Base-by-base conservation (phyloP, 1,140 invertebrate species). In the Brachionus manjavacas region DNA sequence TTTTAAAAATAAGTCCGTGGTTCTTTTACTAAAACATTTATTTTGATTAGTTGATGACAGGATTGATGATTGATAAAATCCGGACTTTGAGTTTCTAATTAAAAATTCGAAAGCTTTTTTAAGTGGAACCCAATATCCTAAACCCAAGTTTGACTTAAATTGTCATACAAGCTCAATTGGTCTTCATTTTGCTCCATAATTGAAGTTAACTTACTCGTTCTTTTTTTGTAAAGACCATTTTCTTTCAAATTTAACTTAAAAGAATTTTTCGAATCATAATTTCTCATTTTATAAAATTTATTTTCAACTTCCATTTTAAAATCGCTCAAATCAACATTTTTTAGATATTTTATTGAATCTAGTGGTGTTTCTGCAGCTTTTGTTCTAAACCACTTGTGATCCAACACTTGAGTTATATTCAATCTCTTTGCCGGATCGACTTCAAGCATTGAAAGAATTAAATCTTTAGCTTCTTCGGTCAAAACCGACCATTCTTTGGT, bases 401-500 rank as follows among this genome's bases (percentile, higher is more conserved):
- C 9, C 31, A 79, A 25, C 7, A 79, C 16, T 46, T 79, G 74
- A 49, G 7, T 25, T 8, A 79, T 79, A 8, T n/a, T 79, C 14
- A 79, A 31, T 52, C 74, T 49, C 14, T 35, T 49, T 1, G 14
- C 23, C 9, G 78, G 78, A n/a, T 64, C 25, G 4, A 66, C 60
- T 43, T 16, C 23, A 1, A 81, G 8, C 78, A 81, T 81, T 4
- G 85, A 86, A 70, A 85, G 85, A 2, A 89, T 86, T 52, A 88
- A 80, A 78, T 87, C 86, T 78, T 88, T 88, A 16, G 88, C 88
- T 14, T 85, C 76, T n/a, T 86, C 79, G 8, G 88, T 88, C 11
- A 89, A 87, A 78, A 85, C 55, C 11, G 85, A 68, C 88, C 88
- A 89, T 60, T 88, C 88, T 3, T 28, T 28, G 6, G 87, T 86